A percentile compares a stretch with the other conserved stretches of the same genome.
Conservation (phyloP, 2,888 invertebrate genomes). For the Andrena bucephala region DNA sequence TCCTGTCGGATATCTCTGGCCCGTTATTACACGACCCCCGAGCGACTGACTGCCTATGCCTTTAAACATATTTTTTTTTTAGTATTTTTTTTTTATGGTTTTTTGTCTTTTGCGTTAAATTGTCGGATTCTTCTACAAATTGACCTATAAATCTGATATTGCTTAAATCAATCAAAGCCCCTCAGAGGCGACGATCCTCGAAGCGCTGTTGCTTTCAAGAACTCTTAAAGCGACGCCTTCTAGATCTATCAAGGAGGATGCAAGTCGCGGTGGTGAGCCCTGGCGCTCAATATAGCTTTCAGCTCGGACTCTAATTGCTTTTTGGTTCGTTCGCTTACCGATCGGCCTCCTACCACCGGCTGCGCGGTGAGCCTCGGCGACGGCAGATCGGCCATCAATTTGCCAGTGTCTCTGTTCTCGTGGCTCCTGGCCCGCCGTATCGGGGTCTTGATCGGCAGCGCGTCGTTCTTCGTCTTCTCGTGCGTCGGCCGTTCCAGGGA, state of each 20-base stretch:
- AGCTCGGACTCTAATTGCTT: conserved; percentile 83
- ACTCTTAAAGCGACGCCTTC: conserved; percentile 48
- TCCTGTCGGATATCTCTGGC: conserved; percentile 33
- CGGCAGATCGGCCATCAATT: conserved; percentile 75
- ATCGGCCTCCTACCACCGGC: conserved; percentile 82
- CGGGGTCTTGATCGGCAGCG: conserved; percentile 76
- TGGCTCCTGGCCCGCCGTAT: conserved; percentile 83
- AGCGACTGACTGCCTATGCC: conserved; percentile 47
- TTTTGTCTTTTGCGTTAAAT: conserved; percentile 71
- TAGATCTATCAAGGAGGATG: conserved; percentile 83
- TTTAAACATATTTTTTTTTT: conserved; percentile 43
- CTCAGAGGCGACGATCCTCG: conserved; percentile 82
- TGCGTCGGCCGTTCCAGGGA: conserved; percentile 69
- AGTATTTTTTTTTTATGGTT: conserved; percentile 16
- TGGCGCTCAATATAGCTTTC: conserved; percentile 83
- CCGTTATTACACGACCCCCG: conserved; percentile 42
- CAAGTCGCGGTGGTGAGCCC: conserved; percentile 83
- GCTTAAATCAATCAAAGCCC: conserved; percentile 84
- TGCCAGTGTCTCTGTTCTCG: conserved; percentile 79
- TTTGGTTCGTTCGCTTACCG: conserved; percentile 82
- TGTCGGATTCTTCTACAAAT: conserved; percentile 82
- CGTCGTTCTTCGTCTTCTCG: conserved; percentile 71
- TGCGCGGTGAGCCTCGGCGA: conserved; percentile 80
- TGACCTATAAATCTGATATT: conserved; percentile 85
- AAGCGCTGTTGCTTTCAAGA: conserved; percentile 71